These are phyloP conservation scores for Tachina fera DNA, from an alignment of 2,888 invertebrate species.

Conservation along the genomic window DNA sequence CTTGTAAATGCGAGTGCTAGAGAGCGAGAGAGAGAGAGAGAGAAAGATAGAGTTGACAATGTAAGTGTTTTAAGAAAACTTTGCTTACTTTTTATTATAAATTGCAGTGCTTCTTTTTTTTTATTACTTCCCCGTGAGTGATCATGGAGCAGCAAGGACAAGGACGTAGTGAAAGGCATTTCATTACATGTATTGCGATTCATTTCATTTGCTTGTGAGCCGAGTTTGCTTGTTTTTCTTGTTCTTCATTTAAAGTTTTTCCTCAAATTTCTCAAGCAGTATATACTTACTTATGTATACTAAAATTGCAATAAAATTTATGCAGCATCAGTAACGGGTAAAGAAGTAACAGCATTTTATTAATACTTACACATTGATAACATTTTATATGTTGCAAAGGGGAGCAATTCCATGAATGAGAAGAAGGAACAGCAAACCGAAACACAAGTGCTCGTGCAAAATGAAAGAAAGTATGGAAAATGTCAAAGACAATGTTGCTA, in stretches of 20 bases:
- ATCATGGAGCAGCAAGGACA: constrained; percentile 61
- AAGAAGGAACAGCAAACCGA: constrained; percentile 27
- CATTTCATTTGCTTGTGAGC: constrained; percentile 48
- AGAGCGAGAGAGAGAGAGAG: background rate
- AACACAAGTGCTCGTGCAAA: constrained; percentile 13
- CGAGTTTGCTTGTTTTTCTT: constrained; percentile 14
- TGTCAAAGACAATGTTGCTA: constrained; percentile 64
- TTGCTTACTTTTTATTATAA: constrained; percentile 30
- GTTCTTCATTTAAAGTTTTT: constrained; percentile 30
- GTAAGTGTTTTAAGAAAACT: constrained; percentile 37
- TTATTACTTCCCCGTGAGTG: constrained; percentile 10
- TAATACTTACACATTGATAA: constrained; percentile 44
- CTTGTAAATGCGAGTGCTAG: no score
- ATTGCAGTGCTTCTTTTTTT: constrained; percentile 39
- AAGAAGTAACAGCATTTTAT: constrained; percentile 60
- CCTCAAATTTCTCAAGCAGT: constrained; percentile 11
- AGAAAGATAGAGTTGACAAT: background rate
- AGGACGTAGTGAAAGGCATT: constrained; percentile 70
- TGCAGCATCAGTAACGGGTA: constrained; percentile 45
- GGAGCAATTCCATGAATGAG: constrained; percentile 51
- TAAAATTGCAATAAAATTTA: constrained; percentile 64
- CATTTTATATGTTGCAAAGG: constrained; percentile 53
- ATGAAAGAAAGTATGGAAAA: constrained; percentile 48
- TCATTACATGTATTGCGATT: constrained; percentile 66
- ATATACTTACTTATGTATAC: constrained; percentile 20